Evolutionary conservation across 1,140 invertebrate genomes (phyloP).

Genomic region (Calephelis nemesis): DNA sequence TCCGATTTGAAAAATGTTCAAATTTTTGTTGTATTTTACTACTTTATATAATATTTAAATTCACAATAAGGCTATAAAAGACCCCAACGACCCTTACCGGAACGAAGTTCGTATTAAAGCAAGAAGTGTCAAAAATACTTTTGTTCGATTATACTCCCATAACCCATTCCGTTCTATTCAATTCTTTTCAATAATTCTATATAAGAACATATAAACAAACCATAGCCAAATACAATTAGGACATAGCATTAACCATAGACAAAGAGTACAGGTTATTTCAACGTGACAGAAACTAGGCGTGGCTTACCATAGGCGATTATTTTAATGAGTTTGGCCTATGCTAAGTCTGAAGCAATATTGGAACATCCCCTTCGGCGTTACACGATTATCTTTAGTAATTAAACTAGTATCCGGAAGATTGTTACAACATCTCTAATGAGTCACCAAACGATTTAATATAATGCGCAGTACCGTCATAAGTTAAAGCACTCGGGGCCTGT

Average conservation of each 20-base stretch:
- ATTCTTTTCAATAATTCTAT: no score
- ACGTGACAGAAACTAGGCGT: slow-evolving; percentile 26
- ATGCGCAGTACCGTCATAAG: neutral
- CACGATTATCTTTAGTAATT: slow-evolving; percentile 10
- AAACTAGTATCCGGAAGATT: neutral
- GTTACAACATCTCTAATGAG: slow-evolving; percentile 3
- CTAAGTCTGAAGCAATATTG: slow-evolving; percentile 22
- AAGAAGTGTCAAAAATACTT: no score
- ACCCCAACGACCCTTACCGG: no score
- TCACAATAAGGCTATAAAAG: no score
- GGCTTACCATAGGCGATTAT: slow-evolving; percentile 19
- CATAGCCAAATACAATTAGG: neutral
- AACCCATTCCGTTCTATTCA: no score
- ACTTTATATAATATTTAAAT: no score
- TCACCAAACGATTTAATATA: neutral
- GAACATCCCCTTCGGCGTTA: slow-evolving; percentile 21
- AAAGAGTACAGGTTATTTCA: slow-evolving; percentile 3
- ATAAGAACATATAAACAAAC: neutral
- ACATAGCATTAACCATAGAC: neutral
- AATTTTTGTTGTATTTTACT: no score
- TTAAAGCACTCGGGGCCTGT: no score
- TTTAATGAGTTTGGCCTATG: slow-evolving; percentile 23
- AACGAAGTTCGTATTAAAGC: no score
- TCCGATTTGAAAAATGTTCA: no score
- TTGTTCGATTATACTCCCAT: no score